These are phyloP conservation scores for Decapterus maruadsi DNA, from an alignment of 2,797 vertebrate genomes.

Conservation along the genomic window DNA sequence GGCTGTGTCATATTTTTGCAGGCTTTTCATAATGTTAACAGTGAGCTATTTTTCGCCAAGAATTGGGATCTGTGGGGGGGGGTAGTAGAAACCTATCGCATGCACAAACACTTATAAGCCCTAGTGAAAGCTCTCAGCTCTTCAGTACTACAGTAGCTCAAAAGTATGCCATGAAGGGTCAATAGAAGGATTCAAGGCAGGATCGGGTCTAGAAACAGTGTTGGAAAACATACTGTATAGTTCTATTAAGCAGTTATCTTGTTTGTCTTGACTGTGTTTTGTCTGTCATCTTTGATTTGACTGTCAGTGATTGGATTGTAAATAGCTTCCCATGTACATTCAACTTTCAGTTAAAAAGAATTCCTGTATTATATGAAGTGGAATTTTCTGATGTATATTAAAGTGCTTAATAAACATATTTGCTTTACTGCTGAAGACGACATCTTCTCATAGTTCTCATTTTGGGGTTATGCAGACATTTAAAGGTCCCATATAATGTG, in stretches of 20 bases:
- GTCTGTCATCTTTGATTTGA: constrained; percentile 76
- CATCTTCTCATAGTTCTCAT: constrained; percentile 1
- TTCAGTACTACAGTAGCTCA: constrained; percentile 65
- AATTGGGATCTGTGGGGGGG: constrained; percentile 37
- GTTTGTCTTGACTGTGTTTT: constrained; percentile 85
- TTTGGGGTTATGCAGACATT: background rate
- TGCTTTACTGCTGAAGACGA: constrained; percentile 94
- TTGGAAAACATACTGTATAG: constrained; percentile 79
- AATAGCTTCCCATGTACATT: constrained; percentile 98
- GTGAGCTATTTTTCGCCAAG: constrained; percentile 74
- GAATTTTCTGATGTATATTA: constrained; percentile 97
- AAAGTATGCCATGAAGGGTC: constrained; percentile 61
- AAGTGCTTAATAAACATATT: constrained; percentile 99
- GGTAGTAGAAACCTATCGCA: constrained; percentile 66
- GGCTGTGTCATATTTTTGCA: constrained; percentile 79
- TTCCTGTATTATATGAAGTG: constrained; percentile 97
- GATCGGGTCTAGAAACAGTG: constrained; percentile 73
- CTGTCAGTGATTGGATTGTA: constrained; percentile 89
- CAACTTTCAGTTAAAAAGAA: constrained; percentile 95
- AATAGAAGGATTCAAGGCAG: constrained; percentile 68
- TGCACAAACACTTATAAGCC: constrained; percentile 73
- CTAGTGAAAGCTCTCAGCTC: constrained; percentile 67
- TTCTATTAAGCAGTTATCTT: constrained; percentile 78
- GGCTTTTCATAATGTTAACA: constrained; percentile 81
- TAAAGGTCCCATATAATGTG: background rate